Evolutionary conservation across 2,113 vertebrate species (phyloP).

Genomic region (Forbesichthys agassizii): DNA sequence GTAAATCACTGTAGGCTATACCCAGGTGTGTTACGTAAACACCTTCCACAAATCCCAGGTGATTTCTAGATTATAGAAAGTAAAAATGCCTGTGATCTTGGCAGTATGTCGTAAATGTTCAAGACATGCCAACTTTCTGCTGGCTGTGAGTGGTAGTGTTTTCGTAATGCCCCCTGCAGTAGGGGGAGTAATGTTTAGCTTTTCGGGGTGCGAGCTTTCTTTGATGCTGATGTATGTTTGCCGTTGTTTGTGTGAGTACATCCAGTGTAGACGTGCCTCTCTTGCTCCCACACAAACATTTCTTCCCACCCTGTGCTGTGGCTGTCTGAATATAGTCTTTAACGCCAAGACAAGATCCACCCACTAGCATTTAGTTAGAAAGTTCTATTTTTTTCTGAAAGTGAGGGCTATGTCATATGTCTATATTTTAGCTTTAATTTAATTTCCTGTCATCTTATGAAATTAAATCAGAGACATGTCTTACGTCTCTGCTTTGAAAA

Average conservation of each 20-base stretch:
- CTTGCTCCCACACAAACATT: conserved; percentile 51
- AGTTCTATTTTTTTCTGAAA: conserved; percentile 39
- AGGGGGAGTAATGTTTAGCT: conserved; percentile 24
- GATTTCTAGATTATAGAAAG: neutral
- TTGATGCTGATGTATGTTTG: conserved; percentile 49
- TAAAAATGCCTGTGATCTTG: conserved; percentile 10
- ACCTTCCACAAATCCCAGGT: neutral
- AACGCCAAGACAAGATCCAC: conserved; percentile 46
- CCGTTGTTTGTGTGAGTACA: conserved; percentile 44
- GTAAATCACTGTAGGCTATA: neutral
- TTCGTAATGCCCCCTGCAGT: neutral
- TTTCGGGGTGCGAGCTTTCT: conserved; percentile 23
- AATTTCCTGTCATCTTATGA: too few relatives aligned
- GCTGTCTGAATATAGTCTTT: conserved; percentile 55
- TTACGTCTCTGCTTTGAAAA: neutral
- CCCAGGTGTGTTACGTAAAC: neutral
- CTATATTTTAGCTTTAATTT: conserved; percentile 26
- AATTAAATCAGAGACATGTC: too few relatives aligned
- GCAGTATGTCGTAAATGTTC: conserved; percentile 4
- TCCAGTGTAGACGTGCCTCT: conserved; percentile 38
- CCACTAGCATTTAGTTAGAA: conserved; percentile 46
- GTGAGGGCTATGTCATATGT: conserved; percentile 23
- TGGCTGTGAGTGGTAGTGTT: conserved; percentile 19
- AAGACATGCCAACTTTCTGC: neutral
- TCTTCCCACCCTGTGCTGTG: conserved; percentile 31